Evolutionary conservation across 92 coral and sea anemone species (phyloP).

Genomic region (Parazoanthus darwini): DNA sequence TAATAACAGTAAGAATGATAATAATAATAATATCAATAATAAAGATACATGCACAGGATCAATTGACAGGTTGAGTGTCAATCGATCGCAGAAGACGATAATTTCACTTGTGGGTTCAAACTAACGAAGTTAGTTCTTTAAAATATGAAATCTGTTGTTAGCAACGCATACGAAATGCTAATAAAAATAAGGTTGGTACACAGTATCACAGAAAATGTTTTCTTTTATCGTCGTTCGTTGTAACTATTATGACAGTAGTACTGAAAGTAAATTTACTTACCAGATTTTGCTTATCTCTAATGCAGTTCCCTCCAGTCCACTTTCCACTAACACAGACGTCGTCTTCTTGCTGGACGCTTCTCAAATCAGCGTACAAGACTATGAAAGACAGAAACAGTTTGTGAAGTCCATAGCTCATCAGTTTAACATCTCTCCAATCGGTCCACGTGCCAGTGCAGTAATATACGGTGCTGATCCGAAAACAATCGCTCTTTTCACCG

Average conservation of each 20-base stretch:
- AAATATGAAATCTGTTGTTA: no score
- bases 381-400: constrained; percentile 19
- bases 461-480: constrained; percentile 26
- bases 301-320: constrained; percentile 41
- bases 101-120: no score
- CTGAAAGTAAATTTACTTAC: not conserved
- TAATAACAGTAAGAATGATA: no score
- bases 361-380: constrained; percentile 1
- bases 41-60: no score
- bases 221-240: no score
- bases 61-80: no score
- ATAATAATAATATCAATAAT: no score
- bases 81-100: no score
- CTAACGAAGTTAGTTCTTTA: no score
- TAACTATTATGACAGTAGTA: not conserved
- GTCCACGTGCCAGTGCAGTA: constrained; percentile 43
- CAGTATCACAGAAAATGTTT: no score
- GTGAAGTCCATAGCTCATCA: constrained; percentile 27
- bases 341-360: constrained; percentile 34
- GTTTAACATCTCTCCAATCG: constrained; percentile 19
- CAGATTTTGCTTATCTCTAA: not conserved
- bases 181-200: no score
- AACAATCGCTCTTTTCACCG: constrained; percentile 21
- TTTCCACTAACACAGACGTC: constrained; percentile 22
- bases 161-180: no score